These are phyloP conservation scores for Leguminivora glycinivorella DNA, from an alignment of 1,140 invertebrate species.

Conservation along the genomic window DNA sequence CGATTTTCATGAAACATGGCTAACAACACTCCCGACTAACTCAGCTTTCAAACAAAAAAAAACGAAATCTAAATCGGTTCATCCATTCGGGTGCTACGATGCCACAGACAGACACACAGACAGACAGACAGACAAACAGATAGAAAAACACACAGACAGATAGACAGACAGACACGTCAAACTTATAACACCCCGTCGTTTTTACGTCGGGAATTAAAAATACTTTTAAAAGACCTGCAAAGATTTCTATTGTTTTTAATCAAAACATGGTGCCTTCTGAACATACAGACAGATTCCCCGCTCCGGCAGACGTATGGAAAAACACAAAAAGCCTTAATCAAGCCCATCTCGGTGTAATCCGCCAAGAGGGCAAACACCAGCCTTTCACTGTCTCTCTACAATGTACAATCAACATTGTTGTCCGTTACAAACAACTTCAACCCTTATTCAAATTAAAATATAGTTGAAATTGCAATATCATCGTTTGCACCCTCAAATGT, in stretches of 20 bases:
- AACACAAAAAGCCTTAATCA: conserved; percentile 22
- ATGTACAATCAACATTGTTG: neutral
- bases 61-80: too few relatives aligned
- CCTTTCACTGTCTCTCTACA: conserved; percentile 6
- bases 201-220: too few relatives aligned
- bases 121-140: too few relatives aligned
- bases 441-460: neutral
- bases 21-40: too few relatives aligned
- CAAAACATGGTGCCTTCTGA: neutral
- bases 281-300: neutral
- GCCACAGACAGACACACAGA: too few relatives aligned
- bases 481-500: neutral
- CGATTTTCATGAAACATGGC: too few relatives aligned
- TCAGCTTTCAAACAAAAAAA: too few relatives aligned
- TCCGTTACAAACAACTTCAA: neutral
- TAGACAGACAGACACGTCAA: too few relatives aligned
- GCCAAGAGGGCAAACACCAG: conserved; percentile 9
- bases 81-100: too few relatives aligned
- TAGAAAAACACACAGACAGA: too few relatives aligned
- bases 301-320: neutral
- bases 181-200: too few relatives aligned
- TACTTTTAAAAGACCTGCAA: too few relatives aligned
- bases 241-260: neutral
- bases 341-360: conserved; percentile 11
- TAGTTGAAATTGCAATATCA: neutral